A percentile compares a stretch with the other conserved stretches of the same genome.
phyloP scores from a whole-genome alignment of 2,797 vertebrate genomes.

The Ataeniobius toweri region DNA sequence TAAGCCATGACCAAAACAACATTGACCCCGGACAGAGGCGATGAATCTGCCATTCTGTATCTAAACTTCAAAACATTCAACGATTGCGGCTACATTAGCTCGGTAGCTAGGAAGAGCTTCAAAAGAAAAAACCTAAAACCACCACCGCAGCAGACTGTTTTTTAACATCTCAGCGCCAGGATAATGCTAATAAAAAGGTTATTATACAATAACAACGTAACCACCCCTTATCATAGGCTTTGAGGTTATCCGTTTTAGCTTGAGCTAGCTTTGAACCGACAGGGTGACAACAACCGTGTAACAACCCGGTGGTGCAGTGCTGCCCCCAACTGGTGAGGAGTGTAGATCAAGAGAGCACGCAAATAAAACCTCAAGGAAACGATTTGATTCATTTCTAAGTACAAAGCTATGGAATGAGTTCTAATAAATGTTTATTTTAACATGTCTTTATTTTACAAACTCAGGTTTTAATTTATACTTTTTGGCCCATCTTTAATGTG shows the following conservation, averaged over 20 bases:
- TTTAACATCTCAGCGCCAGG: not conserved
- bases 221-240: not conserved
- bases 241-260: slow-evolving; percentile 20
- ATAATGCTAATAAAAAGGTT: not conserved
- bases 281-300: not conserved
- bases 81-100: slow-evolving; percentile 39
- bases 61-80: not conserved
- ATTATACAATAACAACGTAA: not conserved
- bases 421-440: not conserved
- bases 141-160: accelerated
- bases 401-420: not conserved
- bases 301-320: not conserved
- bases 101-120: slow-evolving; percentile 7
- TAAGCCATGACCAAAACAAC: slow-evolving; percentile 96
- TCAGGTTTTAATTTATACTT: not conserved
- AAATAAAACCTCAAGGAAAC: not conserved
- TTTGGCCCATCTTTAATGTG: not conserved
- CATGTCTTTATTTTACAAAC: not conserved
- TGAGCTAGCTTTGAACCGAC: not conserved
- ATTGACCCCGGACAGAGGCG: slow-evolving; percentile 89
- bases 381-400: not conserved
- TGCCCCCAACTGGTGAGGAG: not conserved
- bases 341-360: not conserved
- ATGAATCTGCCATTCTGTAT: slow-evolving; percentile 64
- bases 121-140: not conserved